Base-by-base conservation (phyloP, 1,140 invertebrate genomes). In the Meteorus sp. region DNA sequence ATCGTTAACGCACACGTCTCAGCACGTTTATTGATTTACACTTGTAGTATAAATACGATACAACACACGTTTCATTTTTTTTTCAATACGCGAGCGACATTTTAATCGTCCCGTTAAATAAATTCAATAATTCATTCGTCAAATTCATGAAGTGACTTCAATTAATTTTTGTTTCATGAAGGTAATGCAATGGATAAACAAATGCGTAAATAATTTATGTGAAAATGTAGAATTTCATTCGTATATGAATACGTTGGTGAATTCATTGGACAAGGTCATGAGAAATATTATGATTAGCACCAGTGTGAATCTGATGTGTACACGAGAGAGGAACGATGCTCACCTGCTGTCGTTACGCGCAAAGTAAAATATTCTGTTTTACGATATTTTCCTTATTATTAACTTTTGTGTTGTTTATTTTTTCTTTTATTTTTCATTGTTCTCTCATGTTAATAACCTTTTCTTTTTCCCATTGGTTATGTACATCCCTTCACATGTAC, bases 371-470 rank as follows among this genome's bases (percentile, higher is more conserved):
- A 50, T 50, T 15, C 13, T 31, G 9, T 25, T 5, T 25, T 11
- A 17, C 25, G 1, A 15, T 31, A 13, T 27, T 17, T 33, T 17
- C 6, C 8, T 25, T 33, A 17, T 31, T 50, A n/a, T 4, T 33
- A 1, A 17, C 47, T 50, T 9, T 17, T 8, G 2, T 33, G 44
- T 19, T 47, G 22, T 23, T 33, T 33, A 6, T 33, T 11, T 33
- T 11, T 6, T 13, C 35, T 20, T 25, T 27, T 19, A 13, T 7
- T n/a, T 50, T 11, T 7, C 31, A 50, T 27, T 50, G 2, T 25
- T 50, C 47, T 50, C n/a, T 55, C 35, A 44, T 44, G 39, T 43
- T 57, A 57, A 48, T 57, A 48, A 48, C 29, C 29, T 37, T 35
- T 35, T 51, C 33, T 22, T 13, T 1, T 4, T 39, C n/a, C 1